A percentile compares a stretch with the other conserved stretches of the same genome.
Conservation (phyloP, 2,888 invertebrate species). For the Biston betularia region DNA sequence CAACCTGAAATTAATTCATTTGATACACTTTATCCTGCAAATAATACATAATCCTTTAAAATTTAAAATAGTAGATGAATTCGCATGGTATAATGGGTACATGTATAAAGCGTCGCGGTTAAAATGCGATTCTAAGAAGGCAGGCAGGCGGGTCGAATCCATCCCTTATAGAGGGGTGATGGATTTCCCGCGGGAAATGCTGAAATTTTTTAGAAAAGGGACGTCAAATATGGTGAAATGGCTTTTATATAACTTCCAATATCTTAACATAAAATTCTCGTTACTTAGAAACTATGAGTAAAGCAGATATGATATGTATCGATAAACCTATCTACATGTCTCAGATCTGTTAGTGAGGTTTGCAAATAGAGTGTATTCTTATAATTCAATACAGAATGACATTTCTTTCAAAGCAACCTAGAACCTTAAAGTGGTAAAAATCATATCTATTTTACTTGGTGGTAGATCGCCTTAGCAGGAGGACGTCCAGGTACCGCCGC, state of each 20-base stretch:
- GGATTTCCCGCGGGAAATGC: constrained; percentile 40
- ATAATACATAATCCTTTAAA: no score
- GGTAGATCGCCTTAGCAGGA: no score
- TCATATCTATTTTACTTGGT: no score
- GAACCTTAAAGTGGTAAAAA: no score
- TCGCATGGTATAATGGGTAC: neutral
- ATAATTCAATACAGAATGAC: no score
- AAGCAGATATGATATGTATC: neutral
- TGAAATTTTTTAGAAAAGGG: constrained; percentile 36
- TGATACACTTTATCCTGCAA: no score
- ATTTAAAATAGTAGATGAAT: neutral
- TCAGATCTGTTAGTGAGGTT: no score
- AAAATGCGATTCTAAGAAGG: constrained; percentile 23
- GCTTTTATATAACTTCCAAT: constrained; percentile 34
- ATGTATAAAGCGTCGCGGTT: constrained; percentile 22
- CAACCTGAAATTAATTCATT: no score
- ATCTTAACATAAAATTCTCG: constrained; percentile 25
- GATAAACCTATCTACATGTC: neutral
- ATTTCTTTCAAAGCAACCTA: no score
- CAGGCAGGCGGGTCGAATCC: constrained; percentile 24
- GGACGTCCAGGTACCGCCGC: no score
- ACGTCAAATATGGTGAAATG: constrained; percentile 33
- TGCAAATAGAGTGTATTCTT: no score
- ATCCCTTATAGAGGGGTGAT: constrained; percentile 33
- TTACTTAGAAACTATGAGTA: constrained; percentile 10